These are phyloP conservation scores for Penaeus japonicus DNA, from an alignment of 1,140 invertebrate genomes.

Conservation along the genomic window DNA sequence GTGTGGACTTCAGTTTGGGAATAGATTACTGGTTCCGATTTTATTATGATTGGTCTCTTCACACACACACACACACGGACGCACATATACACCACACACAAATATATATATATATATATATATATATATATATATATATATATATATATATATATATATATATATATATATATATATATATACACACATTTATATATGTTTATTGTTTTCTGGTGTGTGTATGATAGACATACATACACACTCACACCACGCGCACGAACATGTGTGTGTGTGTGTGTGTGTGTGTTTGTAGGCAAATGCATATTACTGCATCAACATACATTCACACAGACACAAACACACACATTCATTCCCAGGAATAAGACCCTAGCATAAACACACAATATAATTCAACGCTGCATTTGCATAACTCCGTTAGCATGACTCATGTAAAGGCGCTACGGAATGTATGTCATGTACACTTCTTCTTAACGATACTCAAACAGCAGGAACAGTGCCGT, in stretches of 20 bases:
- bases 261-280: not conserved
- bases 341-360: not conserved
- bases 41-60: not conserved
- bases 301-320: not conserved
- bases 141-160: not conserved
- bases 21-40: not conserved
- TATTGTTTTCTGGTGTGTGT: no score
- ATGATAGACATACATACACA: not conserved
- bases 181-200: not conserved
- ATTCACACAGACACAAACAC: not conserved
- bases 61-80: not conserved
- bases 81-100: not conserved
- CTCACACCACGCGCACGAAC: not conserved
- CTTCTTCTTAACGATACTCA: no score
- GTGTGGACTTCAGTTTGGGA: not conserved
- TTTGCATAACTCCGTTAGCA: no score
- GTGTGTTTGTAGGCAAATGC: not conserved
- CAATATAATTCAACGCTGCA: no score
- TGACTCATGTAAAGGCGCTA: no score
- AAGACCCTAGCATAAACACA: no score
- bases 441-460: no score
- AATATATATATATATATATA: not conserved
- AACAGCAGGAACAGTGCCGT: no score
- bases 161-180: constrained; percentile 4
- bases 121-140: not conserved